Conservation (phyloP, 2,113 vertebrate species). For the Zosterops borbonicus region DNA sequence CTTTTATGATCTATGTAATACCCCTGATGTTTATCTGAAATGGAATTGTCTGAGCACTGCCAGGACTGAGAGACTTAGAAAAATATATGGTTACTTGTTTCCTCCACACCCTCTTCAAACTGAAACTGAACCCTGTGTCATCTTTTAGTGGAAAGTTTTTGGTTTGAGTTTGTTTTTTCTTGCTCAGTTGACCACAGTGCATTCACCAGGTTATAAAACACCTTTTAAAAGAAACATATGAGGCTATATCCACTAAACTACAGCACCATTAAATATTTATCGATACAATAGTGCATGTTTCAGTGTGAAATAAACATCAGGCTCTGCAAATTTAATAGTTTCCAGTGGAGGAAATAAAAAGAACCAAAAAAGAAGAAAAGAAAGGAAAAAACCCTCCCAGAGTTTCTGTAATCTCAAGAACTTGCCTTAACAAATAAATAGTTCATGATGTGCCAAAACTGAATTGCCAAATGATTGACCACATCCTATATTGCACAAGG, state of each 20-base stretch:
- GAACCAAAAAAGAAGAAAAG: neutral
- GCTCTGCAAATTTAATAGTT: constrained; percentile 67
- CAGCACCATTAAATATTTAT: constrained; percentile 73
- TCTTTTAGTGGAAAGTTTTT: constrained; percentile 48
- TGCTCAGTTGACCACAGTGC: constrained; percentile 2
- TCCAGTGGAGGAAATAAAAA: constrained; percentile 44
- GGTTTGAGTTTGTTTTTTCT: neutral
- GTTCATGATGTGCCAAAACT: constrained; percentile 73
- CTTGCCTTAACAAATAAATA: constrained; percentile 75
- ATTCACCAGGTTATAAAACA: constrained; percentile 66
- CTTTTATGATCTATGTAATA: constrained; percentile 48
- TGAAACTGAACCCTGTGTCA: constrained; percentile 62
- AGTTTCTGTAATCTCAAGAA: constrained; percentile 47
- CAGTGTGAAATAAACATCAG: constrained; percentile 66
- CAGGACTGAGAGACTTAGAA: constrained; percentile 19
- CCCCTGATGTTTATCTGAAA: constrained; percentile 45
- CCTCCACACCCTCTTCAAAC: constrained; percentile 25
- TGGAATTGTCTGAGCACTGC: constrained; percentile 35
- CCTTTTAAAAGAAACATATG: constrained; percentile 68
- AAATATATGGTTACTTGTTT: constrained; percentile 53
- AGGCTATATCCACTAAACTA: constrained; percentile 49
- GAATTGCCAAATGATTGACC: constrained; percentile 76
- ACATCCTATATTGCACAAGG: constrained; percentile 69
- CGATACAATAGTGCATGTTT: constrained; percentile 52
- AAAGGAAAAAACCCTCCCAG: constrained; percentile 37